These are phyloP conservation scores for Larimichthys polyactis DNA, from an alignment of 2,113 vertebrate species.

Conservation along the genomic window DNA sequence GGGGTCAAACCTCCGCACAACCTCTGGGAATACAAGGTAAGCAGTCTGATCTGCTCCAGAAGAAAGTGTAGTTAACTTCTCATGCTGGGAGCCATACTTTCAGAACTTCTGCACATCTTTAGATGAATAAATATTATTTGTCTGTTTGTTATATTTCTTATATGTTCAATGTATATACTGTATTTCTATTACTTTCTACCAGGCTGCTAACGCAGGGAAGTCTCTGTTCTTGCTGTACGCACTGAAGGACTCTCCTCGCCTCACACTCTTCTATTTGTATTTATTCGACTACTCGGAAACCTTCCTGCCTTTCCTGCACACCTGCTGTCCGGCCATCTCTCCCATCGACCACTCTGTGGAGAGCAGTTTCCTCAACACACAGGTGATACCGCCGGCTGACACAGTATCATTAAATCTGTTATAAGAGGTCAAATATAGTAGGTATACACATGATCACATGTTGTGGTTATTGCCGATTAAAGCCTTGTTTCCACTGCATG, in stretches of 20 bases:
- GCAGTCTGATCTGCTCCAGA: background rate
- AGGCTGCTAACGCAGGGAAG: slow-evolving; percentile 92
- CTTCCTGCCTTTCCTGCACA: slow-evolving; percentile 95
- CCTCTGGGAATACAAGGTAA: slow-evolving; percentile 97
- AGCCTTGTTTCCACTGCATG: too few relatives aligned
- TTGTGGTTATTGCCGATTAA: background rate
- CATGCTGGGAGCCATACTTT: background rate
- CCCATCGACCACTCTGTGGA: slow-evolving; percentile 77
- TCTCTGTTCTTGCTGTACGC: slow-evolving; percentile 93
- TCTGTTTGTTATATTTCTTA: background rate
- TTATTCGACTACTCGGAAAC: slow-evolving; percentile 93
- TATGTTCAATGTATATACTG: background rate
- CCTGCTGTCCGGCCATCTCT: slow-evolving; percentile 85
- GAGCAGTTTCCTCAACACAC: slow-evolving; percentile 79
- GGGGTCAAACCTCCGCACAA: slow-evolving; percentile 92
- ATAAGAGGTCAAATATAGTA: background rate
- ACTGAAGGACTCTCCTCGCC: slow-evolving; percentile 92
- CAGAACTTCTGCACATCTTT: background rate
- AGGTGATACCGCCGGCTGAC: slow-evolving; percentile 74
- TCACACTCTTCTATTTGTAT: slow-evolving; percentile 93
- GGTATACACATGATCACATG: background rate
- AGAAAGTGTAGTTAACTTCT: background rate
- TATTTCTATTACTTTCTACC: slow-evolving; percentile 46
- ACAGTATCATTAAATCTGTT: background rate
- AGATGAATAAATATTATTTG: background rate